Base-by-base conservation (phyloP, 2,113 vertebrate species). In the Phaethornis superciliosus region DNA sequence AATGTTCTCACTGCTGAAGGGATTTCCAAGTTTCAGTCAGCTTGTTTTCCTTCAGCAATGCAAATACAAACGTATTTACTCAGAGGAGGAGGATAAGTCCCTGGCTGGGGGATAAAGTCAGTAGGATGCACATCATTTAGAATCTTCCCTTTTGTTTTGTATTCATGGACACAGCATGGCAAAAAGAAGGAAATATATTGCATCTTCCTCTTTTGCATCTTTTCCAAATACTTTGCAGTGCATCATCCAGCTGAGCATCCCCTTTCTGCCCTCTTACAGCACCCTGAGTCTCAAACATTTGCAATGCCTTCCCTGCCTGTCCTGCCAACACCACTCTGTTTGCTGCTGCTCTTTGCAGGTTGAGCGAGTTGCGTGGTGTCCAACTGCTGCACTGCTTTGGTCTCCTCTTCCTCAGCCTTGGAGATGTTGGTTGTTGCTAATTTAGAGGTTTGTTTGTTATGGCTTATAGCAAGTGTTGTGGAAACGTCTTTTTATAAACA, bases 401-500 rank as follows among this genome's bases (percentile, higher is more conserved):
- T 78, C 58, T 59, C 68, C n/a, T 46, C 84, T 84, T 27, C 0
- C 59, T 68, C 32, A 17, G 83, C 71, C 85, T 72, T 46, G 42
- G 62, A 55, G 62, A 1, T 81, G 59, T 20, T 71, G 69, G 2
- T 40, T 84, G 92, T 79, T 93, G 85, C 85, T 81, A 86, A 81
- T 78, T 72, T 32, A 40, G 63, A 76, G 35, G 6, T 75, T 93
- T 89, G 86, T 94, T 95, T 96, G 92, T 94, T 60, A 60, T 27
- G 77, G 77, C 10, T 82, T n/a, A 35, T 4, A 75, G 94, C 44
- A 24, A 42, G 16, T 93, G 92, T 92, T 92, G 11, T 92, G 69
- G 90, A 93, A 68, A 93, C 79, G 55, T 70, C 71, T 82, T 88
- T 92, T 32, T 67, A 7, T 8, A 9, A 70, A 81, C 16, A 60